A percentile compares a stretch with the other conserved stretches of the same genome.
Evolutionary conservation across 2,888 invertebrate genomes (phyloP).

Genomic region (Eurytoma adleriae): DNA sequence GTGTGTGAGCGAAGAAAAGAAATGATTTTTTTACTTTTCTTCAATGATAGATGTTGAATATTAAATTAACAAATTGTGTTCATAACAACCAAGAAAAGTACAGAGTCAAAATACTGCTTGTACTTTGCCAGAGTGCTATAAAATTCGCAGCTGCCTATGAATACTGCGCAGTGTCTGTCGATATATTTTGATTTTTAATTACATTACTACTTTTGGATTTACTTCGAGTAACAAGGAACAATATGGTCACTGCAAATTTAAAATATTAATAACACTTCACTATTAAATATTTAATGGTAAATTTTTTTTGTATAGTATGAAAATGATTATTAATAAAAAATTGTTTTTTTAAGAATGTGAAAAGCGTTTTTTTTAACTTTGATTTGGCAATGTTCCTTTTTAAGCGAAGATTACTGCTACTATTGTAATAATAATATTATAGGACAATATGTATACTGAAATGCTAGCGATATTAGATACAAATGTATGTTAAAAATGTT

Average conservation of each 20-base stretch:
- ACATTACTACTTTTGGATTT: conserved; percentile 24
- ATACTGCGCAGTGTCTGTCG: conserved; percentile 45
- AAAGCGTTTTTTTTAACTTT: conserved; percentile 33
- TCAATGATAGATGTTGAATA: conserved; percentile 36
- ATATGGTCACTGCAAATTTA: conserved; percentile 10
- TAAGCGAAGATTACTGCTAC: conserved; percentile 41
- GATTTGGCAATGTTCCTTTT: conserved; percentile 46
- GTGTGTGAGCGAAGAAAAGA: conserved; percentile 48
- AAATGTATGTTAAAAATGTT: conserved; percentile 35
- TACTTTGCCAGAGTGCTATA: conserved; percentile 21
- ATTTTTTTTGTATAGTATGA: conserved; percentile 20
- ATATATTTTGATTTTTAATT: conserved; percentile 44
- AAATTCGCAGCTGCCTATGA: conserved; percentile 25
- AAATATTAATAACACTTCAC: neutral
- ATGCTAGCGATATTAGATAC: conserved; percentile 49
- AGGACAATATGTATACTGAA: conserved; percentile 36
- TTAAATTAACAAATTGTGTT: conserved; percentile 51
- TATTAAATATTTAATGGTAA: conserved; percentile 11
- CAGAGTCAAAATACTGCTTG: conserved; percentile 21
- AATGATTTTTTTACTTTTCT: conserved; percentile 46
- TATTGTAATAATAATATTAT: conserved; percentile 41
- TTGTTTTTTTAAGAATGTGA: conserved; percentile 17
- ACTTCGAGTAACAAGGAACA: conserved; percentile 48
- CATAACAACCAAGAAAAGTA: conserved; percentile 34
- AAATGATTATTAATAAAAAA: neutral